A percentile compares a stretch with the other conserved stretches of the same genome.
phyloP scores from a whole-genome alignment of 2,888 invertebrate genomes.

The Petrolisthes manimaculis region DNA sequence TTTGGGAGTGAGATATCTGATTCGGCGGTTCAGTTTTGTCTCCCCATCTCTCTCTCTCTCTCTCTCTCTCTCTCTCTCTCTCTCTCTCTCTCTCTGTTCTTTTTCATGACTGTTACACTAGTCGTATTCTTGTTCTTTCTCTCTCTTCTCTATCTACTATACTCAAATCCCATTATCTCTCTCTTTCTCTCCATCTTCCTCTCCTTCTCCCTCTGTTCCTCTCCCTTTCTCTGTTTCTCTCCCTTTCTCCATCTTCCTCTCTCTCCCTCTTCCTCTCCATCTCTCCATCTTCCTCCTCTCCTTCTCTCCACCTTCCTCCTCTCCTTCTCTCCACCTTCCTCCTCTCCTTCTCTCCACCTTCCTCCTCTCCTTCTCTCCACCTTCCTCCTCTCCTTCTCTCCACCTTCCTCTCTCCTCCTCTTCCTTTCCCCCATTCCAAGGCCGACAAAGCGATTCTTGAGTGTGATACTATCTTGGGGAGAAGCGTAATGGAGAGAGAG shows the following conservation, averaged over 20 bases:
- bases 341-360: not conserved
- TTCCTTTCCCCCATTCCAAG: not conserved
- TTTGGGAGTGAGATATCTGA: conserved; percentile 51
- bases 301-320: not conserved
- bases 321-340: too few relatives aligned
- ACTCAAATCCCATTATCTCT: not conserved
- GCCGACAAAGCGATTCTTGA: conserved; percentile 34
- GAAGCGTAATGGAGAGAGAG: not conserved
- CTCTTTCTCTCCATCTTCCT: not conserved
- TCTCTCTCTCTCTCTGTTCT: not conserved
- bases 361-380: not conserved
- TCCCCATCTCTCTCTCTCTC: not conserved
- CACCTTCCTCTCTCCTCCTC: not conserved
- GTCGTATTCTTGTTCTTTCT: not conserved
- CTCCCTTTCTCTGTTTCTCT: not conserved
- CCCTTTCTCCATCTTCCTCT: not conserved
- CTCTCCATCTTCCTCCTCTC: not conserved
- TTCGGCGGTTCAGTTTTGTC: conserved; percentile 21
- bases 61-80: not conserved
- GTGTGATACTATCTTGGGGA: conserved; percentile 28
- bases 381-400: not conserved
- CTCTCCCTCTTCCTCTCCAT: not conserved
- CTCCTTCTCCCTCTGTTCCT: not conserved
- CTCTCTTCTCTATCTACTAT: not conserved
- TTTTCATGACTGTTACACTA: not conserved